Base-by-base conservation (phyloP, 1,140 invertebrate species). In the Proctacanthus coquilletti region DNA sequence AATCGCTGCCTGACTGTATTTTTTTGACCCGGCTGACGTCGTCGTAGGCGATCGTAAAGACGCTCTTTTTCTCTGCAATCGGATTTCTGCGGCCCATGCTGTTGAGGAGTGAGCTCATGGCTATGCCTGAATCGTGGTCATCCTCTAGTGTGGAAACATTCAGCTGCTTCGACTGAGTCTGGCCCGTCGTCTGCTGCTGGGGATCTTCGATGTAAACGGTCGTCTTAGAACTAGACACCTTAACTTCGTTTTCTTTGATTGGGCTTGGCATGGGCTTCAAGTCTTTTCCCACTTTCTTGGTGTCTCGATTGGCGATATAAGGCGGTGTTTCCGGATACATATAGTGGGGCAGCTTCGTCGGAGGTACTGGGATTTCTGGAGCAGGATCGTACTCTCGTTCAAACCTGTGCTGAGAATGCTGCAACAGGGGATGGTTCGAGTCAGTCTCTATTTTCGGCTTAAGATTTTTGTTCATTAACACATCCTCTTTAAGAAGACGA, bases 21-120 rank as follows among this genome's bases (percentile, higher is more conserved):
- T 54, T 57, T 38, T 57, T 56, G 1, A 60, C 54, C 19, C 53
- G 50, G 32, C 48, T 59, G 18, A 89, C 81, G 51, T 87, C 84
- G 51, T 84, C 83, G 50, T 91, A 92, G 2, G 85, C 84, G 45
- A 92, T 91, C 1, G 85, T 87, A 49, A 91, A 92, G n/a, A 92
- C 75, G 53, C 85, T 89, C 51, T 89, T 89, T 63, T 89, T 91
- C 48, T 89, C 84, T 17, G 87, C 71, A 41, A 88, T 75, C 32
- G 82, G 76, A 48, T 82, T 69, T 46, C 72, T 56, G 47, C 74
- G 62, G 43, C 62, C 46, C 48, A 66, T 61, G 57, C 71, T 61
- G 40, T 69, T 45, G 21, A 68, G 59, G 34, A 73, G 54, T 0
- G 71, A 66, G 18, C 75, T 74, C 62, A 81, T 71, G 0, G 74